Percentiles rank a stretch among this genome's conserved stretches.
Conservation (phyloP, 2,888 invertebrate species). For the Tridacna gigas region DNA sequence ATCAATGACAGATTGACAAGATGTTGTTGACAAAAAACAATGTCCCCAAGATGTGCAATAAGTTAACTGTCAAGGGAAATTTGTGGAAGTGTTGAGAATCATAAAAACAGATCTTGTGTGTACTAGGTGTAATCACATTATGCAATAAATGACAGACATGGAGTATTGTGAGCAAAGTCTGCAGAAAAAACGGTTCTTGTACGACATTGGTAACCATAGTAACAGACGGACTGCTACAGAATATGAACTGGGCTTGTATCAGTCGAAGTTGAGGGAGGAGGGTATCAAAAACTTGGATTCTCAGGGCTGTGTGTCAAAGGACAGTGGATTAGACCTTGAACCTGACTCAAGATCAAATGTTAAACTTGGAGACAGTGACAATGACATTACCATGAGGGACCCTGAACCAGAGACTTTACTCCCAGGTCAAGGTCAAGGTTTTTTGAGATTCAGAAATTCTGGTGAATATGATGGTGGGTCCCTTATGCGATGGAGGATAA, state of each 20-base stretch:
- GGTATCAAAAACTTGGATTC: slow-evolving; percentile 14
- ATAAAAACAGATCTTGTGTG: neutral
- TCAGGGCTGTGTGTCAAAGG: slow-evolving; percentile 45
- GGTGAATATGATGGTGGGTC: slow-evolving; percentile 49
- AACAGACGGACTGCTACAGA: slow-evolving; percentile 18
- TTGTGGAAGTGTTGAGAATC: neutral
- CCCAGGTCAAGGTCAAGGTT: slow-evolving; percentile 24
- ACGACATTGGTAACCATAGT: slow-evolving; percentile 17
- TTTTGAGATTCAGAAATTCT: neutral
- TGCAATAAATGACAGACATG: slow-evolving; percentile 13
- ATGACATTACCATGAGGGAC: slow-evolving; percentile 43
- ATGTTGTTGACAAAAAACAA: slow-evolving; percentile 18
- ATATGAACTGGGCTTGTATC: slow-evolving; percentile 15
- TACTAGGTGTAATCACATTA: slow-evolving; percentile 12
- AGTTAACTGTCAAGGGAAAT: slow-evolving; percentile 8
- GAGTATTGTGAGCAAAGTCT: slow-evolving; percentile 3
- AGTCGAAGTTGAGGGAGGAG: slow-evolving; percentile 6
- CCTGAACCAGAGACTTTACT: neutral
- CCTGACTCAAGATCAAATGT: slow-evolving; percentile 39
- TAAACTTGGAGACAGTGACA: slow-evolving; percentile 31
- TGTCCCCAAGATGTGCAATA: slow-evolving; percentile 1
- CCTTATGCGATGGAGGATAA: slow-evolving; percentile 50
- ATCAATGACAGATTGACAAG: slow-evolving; percentile 22
- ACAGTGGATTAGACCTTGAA: slow-evolving; percentile 57
- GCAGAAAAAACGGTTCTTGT: slow-evolving; percentile 15